These are phyloP conservation scores for Diadema setosum DNA, from an alignment of 35 echinoderm and acorn worm genomes.

Conservation along the genomic window DNA sequence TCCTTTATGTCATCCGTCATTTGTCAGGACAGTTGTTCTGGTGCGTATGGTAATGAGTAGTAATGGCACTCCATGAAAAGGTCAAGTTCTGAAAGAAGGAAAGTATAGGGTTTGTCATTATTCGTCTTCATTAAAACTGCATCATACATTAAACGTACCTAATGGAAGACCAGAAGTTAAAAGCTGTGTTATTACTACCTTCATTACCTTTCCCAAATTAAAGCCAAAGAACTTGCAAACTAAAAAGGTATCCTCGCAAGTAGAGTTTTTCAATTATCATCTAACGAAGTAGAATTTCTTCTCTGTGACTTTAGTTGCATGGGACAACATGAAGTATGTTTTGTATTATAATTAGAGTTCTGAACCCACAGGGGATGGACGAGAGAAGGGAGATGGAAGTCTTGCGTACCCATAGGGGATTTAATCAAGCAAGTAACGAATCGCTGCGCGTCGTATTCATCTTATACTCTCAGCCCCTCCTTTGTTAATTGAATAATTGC, in stretches of 20 bases:
- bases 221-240: neutral
- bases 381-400: neutral
- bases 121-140: constrained; percentile 17
- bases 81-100: neutral
- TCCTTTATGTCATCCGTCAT: constrained; percentile 28
- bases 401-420: constrained; percentile 14
- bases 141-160: neutral
- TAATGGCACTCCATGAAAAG: neutral
- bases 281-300: constrained; percentile 17
- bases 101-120: neutral
- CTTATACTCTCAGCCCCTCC: constrained; percentile 14
- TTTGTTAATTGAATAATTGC: constrained; percentile 31
- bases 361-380: neutral
- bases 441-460: neutral
- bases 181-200: constrained; percentile 11
- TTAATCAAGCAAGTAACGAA: constrained; percentile 3
- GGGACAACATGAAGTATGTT: constrained; percentile 21
- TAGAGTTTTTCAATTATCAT: constrained; percentile 8
- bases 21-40: constrained; percentile 12
- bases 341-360: neutral
- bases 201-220: neutral
- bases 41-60: neutral
- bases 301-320: neutral
- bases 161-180: neutral
- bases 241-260: neutral